phyloP scores from a whole-genome alignment of 1,140 invertebrate species.

The Elymnias hypermnestra region DNA sequence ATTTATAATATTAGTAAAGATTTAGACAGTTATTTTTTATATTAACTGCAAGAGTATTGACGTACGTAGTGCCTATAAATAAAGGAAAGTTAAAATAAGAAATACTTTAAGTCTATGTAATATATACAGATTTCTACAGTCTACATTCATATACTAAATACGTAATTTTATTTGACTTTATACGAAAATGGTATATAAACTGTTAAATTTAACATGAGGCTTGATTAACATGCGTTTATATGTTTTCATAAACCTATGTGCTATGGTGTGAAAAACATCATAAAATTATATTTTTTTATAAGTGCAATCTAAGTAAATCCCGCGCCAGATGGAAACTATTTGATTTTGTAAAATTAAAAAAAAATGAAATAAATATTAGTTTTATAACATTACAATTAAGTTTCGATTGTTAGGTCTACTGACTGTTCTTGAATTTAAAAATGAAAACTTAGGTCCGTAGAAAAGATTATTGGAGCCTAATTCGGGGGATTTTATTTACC shows the following conservation, averaged over 20 bases:
- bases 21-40: too few species aligned
- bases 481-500: constrained; percentile 72
- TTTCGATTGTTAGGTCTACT: constrained; percentile 50
- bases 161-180: too few species aligned
- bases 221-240: not conserved
- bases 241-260: not conserved
- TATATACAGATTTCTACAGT: too few species aligned
- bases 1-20: too few species aligned
- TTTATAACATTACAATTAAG: constrained; percentile 61
- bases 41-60: too few species aligned
- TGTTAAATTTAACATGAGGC: not conserved
- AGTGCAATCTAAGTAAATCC: constrained; percentile 39
- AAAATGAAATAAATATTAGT: constrained; percentile 43
- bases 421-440: constrained; percentile 49
- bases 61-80: too few species aligned
- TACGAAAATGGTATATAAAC: too few species aligned
- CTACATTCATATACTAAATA: too few species aligned
- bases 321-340: constrained; percentile 56
- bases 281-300: too few species aligned
- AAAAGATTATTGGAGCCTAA: constrained; percentile 42
- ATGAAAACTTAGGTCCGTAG: constrained; percentile 49
- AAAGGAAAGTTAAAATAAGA: too few species aligned
- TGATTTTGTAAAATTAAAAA: constrained; percentile 53
- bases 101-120: too few species aligned
- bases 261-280: too few species aligned